Conservation (phyloP, 2,797 vertebrate species). For the Spea hammondii region DNA sequence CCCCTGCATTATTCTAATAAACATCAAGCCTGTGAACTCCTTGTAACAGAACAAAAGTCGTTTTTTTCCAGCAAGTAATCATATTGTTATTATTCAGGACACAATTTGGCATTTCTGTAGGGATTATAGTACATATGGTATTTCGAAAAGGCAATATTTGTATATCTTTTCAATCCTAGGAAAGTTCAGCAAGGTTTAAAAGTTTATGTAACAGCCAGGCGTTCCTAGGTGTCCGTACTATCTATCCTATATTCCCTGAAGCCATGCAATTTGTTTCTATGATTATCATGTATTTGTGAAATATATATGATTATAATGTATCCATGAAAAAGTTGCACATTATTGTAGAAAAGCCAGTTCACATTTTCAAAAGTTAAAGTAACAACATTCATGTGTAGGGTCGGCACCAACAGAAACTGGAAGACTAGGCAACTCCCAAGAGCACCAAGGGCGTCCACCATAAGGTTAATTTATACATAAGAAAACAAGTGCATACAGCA, state of each 20-base stretch:
- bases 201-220: slow-evolving; percentile 19
- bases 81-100: slow-evolving; percentile 45
- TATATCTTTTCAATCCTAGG: slow-evolving; percentile 38
- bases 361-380: slow-evolving; percentile 12
- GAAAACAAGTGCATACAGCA: no score
- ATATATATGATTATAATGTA: slow-evolving; percentile 14
- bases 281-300: slow-evolving; percentile 7
- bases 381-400: no score
- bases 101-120: slow-evolving; percentile 42
- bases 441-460: no score
- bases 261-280: slow-evolving; percentile 9
- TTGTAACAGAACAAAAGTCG: slow-evolving; percentile 9
- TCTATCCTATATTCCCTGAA: slow-evolving; percentile 20
- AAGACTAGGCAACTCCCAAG: no score
- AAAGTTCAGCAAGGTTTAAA: slow-evolving; percentile 44
- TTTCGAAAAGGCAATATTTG: slow-evolving; percentile 48
- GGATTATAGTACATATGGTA: slow-evolving; percentile 37
- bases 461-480: no score
- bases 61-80: slow-evolving; percentile 26
- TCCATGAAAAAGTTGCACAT: slow-evolving; percentile 19
- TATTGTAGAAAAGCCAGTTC: slow-evolving; percentile 19
- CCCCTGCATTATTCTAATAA: not conserved
- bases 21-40: not conserved
- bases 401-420: no score
- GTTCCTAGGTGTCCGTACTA: slow-evolving; percentile 14